Percentiles rank a stretch among this genome's conserved stretches.
Evolutionary conservation across 2,797 vertebrate species (phyloP).

Genomic region (Myotis planiceps): DNA sequence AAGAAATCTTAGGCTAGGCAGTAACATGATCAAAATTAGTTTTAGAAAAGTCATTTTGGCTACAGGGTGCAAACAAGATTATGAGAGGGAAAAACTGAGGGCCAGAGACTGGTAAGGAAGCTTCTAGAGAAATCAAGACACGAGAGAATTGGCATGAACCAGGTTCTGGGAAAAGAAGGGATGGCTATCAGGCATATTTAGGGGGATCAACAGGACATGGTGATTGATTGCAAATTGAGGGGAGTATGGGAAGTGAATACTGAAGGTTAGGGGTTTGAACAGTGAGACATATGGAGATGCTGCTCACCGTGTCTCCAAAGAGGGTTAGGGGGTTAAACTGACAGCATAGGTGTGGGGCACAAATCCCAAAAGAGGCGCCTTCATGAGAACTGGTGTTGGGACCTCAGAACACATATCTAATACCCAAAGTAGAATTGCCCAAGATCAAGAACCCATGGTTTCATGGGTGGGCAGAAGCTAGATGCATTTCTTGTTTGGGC

Average conservation of each 20-base stretch:
- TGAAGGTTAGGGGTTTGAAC: background rate
- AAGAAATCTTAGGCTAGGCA: background rate
- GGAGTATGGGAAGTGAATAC: background rate
- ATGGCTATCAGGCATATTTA: background rate
- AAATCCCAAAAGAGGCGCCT: background rate
- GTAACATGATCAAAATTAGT: background rate
- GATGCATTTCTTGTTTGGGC: background rate
- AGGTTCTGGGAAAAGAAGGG: too few relatives aligned
- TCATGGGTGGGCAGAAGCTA: background rate
- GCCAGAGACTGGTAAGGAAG: background rate
- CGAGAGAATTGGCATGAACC: background rate
- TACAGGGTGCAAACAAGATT: background rate
- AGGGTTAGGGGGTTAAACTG: background rate
- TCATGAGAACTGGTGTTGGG: background rate
- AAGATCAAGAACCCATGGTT: background rate
- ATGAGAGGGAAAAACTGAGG: background rate
- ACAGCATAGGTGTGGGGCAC: background rate
- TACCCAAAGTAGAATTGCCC: background rate
- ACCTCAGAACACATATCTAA: background rate
- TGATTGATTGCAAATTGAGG: background rate
- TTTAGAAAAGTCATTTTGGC: conserved; percentile 6
- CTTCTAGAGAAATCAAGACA: background rate
- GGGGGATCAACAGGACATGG: background rate
- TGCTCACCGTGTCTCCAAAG: background rate
- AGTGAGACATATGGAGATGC: background rate